These are phyloP conservation scores for Ellobius talpinus DNA, from an alignment of 2,113 vertebrate genomes.

Conservation along the genomic window DNA sequence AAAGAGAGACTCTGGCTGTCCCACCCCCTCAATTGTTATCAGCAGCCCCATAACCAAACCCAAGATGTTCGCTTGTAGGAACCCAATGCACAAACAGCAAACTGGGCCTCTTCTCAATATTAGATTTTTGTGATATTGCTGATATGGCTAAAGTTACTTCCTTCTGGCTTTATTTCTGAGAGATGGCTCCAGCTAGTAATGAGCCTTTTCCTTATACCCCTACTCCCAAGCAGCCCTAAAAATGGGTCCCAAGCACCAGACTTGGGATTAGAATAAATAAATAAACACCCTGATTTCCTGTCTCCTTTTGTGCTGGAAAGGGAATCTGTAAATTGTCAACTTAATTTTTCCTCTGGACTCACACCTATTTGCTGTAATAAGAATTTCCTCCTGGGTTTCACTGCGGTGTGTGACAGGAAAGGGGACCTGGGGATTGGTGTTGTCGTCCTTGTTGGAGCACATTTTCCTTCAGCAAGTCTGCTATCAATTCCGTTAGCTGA, in stretches of 20 bases:
- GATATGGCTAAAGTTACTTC: conserved; percentile 82
- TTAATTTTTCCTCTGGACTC: conserved; percentile 88
- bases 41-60: neutral
- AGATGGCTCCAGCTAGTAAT: conserved; percentile 79
- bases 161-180: conserved; percentile 72
- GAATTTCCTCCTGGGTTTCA: conserved; percentile 84
- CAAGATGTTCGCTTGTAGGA: conserved; percentile 51
- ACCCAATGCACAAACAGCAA: conserved; percentile 6
- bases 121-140: conserved; percentile 81
- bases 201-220: conserved; percentile 69
- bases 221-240: conserved; percentile 78
- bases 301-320: conserved; percentile 85
- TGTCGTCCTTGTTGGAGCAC: conserved; percentile 82
- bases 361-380: conserved; percentile 87
- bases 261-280: conserved; percentile 75
- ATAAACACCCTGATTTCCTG: conserved; percentile 81
- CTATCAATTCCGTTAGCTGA: conserved; percentile 86
- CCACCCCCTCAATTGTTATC: conserved; percentile 63
- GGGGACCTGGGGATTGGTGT: conserved; percentile 85
- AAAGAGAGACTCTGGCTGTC: neutral
- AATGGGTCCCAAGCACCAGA: conserved; percentile 78
- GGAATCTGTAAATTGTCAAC: conserved; percentile 87
- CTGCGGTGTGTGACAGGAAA: conserved; percentile 82
- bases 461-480: conserved; percentile 85
- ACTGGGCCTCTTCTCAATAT: conserved; percentile 73